Evolutionary conservation across 2,797 vertebrate genomes (phyloP).

Genomic region (Danio jaintianensis): DNA sequence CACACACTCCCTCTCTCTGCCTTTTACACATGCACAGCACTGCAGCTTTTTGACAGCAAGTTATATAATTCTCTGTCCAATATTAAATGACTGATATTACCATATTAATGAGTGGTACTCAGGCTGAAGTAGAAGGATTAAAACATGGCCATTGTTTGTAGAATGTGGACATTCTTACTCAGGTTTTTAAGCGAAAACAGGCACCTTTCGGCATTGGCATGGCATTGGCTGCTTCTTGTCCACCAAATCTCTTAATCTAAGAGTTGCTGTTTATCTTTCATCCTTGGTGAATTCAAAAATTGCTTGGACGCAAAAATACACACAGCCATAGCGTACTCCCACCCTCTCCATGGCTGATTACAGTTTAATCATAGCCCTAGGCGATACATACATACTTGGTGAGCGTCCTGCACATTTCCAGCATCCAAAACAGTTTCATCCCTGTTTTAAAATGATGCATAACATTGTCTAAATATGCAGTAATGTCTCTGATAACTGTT

Average conservation of each 20-base stretch:
- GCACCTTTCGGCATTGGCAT: slow-evolving; percentile 19
- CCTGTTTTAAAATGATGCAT: slow-evolving; percentile 6
- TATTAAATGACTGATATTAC: slow-evolving; percentile 65
- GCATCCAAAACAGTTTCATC: not conserved
- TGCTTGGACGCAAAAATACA: not conserved
- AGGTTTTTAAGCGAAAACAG: slow-evolving; percentile 6
- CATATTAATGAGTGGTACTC: slow-evolving; percentile 60
- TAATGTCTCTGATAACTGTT: slow-evolving; percentile 13
- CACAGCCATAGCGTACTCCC: slow-evolving; percentile 10
- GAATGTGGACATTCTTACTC: slow-evolving; percentile 44
- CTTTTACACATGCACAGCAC: slow-evolving; percentile 36
- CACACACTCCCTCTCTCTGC: slow-evolving; percentile 8
- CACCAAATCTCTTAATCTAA: slow-evolving; percentile 53
- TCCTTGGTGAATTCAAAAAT: slow-evolving; percentile 46
- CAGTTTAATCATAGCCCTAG: slow-evolving; percentile 45
- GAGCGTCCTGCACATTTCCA: slow-evolving; percentile 11
- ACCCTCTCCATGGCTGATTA: slow-evolving; percentile 28
- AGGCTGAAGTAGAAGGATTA: slow-evolving; percentile 46
- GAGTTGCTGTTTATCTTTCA: slow-evolving; percentile 48
- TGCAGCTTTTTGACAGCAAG: slow-evolving; percentile 53
- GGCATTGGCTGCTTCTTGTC: not conserved
- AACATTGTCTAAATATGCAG: not conserved
- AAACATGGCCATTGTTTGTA: slow-evolving; percentile 43
- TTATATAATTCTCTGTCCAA: slow-evolving; percentile 58
- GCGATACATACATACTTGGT: slow-evolving; percentile 29